Conservation (phyloP, 2,113 vertebrate species). For the Prunella himalayana region DNA sequence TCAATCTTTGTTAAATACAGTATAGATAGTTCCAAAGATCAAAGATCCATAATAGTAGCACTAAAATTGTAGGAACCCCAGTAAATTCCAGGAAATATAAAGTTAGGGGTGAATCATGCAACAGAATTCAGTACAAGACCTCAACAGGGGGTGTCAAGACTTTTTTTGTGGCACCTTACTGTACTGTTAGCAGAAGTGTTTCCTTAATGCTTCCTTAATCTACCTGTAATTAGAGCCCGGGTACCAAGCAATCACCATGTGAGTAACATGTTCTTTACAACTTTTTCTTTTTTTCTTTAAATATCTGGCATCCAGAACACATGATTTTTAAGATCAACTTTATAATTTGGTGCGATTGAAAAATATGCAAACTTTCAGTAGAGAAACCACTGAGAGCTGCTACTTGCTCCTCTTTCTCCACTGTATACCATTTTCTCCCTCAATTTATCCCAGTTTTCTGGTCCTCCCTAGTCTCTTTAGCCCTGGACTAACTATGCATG, state of each 20-base stretch:
- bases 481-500: background rate
- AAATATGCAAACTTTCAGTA: background rate
- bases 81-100: background rate
- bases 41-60: background rate
- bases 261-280: background rate
- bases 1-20: background rate
- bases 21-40: background rate
- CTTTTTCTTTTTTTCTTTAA: background rate
- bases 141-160: background rate
- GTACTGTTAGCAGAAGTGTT: background rate
- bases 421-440: background rate
- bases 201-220: background rate
- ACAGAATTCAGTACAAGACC: background rate
- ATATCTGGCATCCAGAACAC: background rate
- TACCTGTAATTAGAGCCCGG: background rate
- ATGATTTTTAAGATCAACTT: background rate
- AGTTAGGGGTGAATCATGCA: background rate
- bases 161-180: background rate
- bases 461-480: background rate
- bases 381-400: background rate
- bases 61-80: background rate
- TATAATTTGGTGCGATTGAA: background rate
- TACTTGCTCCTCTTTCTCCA: background rate
- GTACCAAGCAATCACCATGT: background rate
- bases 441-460: background rate